Evolutionary conservation across 2,113 vertebrate genomes (phyloP).

Genomic region (Tychaedon coryphoeus): DNA sequence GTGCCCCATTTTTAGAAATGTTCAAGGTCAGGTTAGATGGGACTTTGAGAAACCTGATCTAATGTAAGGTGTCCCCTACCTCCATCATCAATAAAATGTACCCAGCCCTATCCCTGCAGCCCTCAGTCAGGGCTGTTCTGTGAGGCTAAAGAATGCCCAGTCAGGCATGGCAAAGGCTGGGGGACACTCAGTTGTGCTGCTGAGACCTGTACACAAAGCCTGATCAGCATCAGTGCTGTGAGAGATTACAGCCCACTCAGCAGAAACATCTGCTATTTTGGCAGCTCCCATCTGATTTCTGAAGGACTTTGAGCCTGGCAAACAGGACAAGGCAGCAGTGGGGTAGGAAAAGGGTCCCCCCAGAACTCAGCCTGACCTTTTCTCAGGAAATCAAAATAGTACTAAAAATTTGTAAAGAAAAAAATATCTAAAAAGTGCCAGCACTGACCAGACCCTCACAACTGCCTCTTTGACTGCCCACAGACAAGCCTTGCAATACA

Average conservation of each 20-base stretch:
- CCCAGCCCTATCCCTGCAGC: not conserved
- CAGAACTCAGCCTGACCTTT: not conserved
- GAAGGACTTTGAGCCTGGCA: not conserved
- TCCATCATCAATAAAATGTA: not conserved
- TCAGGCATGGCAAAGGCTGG: not conserved
- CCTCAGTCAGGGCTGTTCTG: not conserved
- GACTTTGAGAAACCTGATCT: not conserved
- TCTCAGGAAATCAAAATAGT: not conserved
- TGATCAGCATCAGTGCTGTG: not conserved
- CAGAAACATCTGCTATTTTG: not conserved
- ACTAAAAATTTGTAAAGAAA: not conserved
- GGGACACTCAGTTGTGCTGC: not conserved
- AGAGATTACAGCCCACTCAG: not conserved
- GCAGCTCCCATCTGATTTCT: not conserved
- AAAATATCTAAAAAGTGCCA: not conserved
- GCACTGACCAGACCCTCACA: not conserved
- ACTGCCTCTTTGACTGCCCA: not conserved
- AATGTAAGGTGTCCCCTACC: not conserved
- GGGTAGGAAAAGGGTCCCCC: not conserved
- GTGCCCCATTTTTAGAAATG: not conserved
- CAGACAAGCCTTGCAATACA: not conserved
- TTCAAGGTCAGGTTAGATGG: not conserved
- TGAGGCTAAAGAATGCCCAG: not conserved
- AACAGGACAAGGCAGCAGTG: accelerated
- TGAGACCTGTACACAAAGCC: not conserved